Evolutionary conservation across 2,888 invertebrate species (phyloP), one percentile per base, ranked within the genome.

Genomic region (Tuta absoluta): DNA sequence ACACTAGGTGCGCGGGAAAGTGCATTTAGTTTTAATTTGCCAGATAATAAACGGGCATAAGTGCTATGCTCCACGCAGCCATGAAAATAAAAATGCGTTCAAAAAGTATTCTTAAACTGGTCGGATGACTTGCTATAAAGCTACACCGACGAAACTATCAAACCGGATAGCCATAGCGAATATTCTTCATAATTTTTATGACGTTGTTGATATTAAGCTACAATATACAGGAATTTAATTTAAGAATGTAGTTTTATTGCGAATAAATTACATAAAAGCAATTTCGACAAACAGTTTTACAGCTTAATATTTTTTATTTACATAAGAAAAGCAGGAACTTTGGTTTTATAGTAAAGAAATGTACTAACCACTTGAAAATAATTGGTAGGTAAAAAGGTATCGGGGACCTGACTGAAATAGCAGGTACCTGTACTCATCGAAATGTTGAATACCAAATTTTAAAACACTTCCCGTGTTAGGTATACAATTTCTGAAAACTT

Each of bases 261-360:
- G 48, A 57, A 63, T 48, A 56, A 48, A 66, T 57, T 33, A 62
- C 49, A 5, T 37, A 23, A 41, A 59, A 48, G 28, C 41, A 45
- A 58, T 57, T 53, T 66, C 19, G 33, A 38, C 51, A 61, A 62
- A 66, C 49, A 57, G 62, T 66, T 66, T 66, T 66, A 66, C 64
- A n/a, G 48, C 66, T 66, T 53, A 66, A 66, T n/a, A n/a, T 66
- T 64, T 62, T 64, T 62, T 64, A 59, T 56, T 37, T 14, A 41
- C 23, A 60, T 49, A 49, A 62, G 59, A 8, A 8, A 33, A 33
- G 33, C 33, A 33, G 10, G 10, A 33, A 33, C 33, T 33, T 4
- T 8, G 33, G 8, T 33, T 33, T 33, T 21, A 49, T 49, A 0
- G 21, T 49, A 21, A 19, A 33, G 4, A 33, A 33, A 33, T 33